A percentile compares a stretch with the other conserved stretches of the same genome.
phyloP scores from a whole-genome alignment of 1,140 invertebrate genomes.

The Aphaenogaster floridana region DNA sequence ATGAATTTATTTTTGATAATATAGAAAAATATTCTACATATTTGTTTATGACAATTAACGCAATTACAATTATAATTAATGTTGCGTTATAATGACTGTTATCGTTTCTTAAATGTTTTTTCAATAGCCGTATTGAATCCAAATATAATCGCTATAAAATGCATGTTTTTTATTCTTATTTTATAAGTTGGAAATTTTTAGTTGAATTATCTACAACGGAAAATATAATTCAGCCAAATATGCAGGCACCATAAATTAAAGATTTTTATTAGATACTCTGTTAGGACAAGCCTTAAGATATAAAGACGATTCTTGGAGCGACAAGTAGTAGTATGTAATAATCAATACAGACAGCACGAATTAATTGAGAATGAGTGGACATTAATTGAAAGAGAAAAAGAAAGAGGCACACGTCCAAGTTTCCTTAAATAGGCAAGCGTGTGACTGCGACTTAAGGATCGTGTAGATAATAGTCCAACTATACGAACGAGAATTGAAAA shows the following conservation, averaged over 20 bases:
- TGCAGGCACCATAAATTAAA: slow-evolving; percentile 61
- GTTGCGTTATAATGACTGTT: neutral
- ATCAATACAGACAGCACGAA: slow-evolving; percentile 81
- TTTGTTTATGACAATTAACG: neutral
- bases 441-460: slow-evolving; percentile 62
- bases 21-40: neutral
- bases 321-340: slow-evolving; percentile 80
- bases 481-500: slow-evolving; percentile 49
- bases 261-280: slow-evolving; percentile 64
- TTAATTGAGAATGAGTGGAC: slow-evolving; percentile 83
- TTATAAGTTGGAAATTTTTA: neutral
- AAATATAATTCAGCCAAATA: slow-evolving; percentile 55
- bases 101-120: neutral
- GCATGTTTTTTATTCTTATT: neutral
- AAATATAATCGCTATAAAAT: neutral
- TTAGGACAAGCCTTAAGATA: slow-evolving; percentile 68
- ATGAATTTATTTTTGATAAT: neutral
- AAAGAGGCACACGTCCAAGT: slow-evolving; percentile 73
- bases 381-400: slow-evolving; percentile 78
- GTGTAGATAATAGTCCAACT: slow-evolving; percentile 28
- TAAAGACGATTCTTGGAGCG: slow-evolving; percentile 68
- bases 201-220: slow-evolving; percentile 6
- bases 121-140: neutral
- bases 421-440: slow-evolving; percentile 71
- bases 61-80: neutral